Evolutionary conservation across 2,797 vertebrate genomes (phyloP), one percentile per base, ranked within the genome.

Genomic region (Gila robusta): DNA sequence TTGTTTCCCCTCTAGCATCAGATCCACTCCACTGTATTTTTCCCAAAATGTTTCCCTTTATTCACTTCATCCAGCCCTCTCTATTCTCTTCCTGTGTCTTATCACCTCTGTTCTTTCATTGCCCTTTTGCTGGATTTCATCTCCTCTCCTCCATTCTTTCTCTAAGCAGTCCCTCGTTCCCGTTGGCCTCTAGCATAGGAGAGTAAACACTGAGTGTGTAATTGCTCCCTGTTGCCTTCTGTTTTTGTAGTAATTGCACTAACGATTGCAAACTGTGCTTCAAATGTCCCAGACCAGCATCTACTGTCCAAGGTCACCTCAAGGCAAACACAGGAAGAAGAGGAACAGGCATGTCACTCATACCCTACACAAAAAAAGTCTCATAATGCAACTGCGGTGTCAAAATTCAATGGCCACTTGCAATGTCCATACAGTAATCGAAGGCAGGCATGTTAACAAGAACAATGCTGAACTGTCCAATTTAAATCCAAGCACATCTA

Each of bases 201-300:
- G 91, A 91, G 92, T 90, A 91, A 94, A 94, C 90, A 91, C 86
- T 72, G 87, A 90, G 92, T 91, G 90, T 90, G 90, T 93, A 94
- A 94, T 93, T 93, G 91, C 89, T 93, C 92, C 93, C 92, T 11
- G 77, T 92, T 89, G 93, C 93, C 91, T 85, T 35, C 28, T 90
- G 91, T 91, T 93, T 95, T 93, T 81, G 86, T 88, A 87, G 92
- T 93, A 94, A 95, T 94, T 93, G 90, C 91, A 90, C 56, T 92
- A 92, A 93, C 54, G 84, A 93, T 84, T 89, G 88, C 87, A 93
- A 80, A 91, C 90, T 79, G 86, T 82, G 89, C 90, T 88, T 89
- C 87, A 91, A 88, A 92, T 91, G 89, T 92, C 89, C 88, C 87
- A 76, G 37, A 82, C 67, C 91, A 91, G 81, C 41, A 88, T 89